A percentile compares a stretch with the other conserved stretches of the same genome.
phyloP scores from a whole-genome alignment of 2,797 vertebrate species.

The Vipera ursinii region DNA sequence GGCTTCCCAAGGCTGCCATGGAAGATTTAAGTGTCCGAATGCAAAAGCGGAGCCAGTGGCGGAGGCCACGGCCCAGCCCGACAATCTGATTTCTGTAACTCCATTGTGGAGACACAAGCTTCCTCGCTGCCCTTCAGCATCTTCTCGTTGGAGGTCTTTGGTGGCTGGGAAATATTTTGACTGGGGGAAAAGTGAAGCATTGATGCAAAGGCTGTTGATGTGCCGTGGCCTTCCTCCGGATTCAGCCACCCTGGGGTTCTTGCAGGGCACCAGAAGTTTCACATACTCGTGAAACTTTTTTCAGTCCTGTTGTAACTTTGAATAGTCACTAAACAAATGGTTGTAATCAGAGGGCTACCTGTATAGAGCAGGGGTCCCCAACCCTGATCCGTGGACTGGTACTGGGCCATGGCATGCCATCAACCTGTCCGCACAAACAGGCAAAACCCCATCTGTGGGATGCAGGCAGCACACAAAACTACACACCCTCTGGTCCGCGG shows the following conservation, averaged over 20 bases:
- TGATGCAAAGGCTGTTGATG: conserved; percentile 12
- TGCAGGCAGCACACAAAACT: no score
- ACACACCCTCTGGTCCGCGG: no score
- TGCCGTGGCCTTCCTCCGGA: conserved; percentile 45
- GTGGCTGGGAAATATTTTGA: conserved; percentile 63
- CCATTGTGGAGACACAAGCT: conserved; percentile 28
- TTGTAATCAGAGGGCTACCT: no score
- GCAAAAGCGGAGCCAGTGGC: conserved; percentile 20
- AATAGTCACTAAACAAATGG: no score
- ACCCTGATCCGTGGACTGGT: no score
- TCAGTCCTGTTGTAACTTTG: no score
- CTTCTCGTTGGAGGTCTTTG: conserved; percentile 51
- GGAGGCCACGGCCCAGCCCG: conserved; percentile 26
- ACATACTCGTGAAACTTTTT: no score
- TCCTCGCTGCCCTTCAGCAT: conserved; percentile 33
- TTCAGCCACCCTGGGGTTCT: conserved; percentile 39
- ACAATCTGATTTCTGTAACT: not conserved
- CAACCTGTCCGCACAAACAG: no score
- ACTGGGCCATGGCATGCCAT: no score
- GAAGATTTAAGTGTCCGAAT: conserved; percentile 30
- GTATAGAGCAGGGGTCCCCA: no score
- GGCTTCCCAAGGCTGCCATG: conserved; percentile 47
- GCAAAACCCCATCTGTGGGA: no score
- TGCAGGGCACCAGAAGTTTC: not conserved
- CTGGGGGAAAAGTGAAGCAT: conserved; percentile 44